These are phyloP conservation scores for Muraenolepis orangiensis DNA, from an alignment of 2,797 vertebrate species.

Conservation along the genomic window DNA sequence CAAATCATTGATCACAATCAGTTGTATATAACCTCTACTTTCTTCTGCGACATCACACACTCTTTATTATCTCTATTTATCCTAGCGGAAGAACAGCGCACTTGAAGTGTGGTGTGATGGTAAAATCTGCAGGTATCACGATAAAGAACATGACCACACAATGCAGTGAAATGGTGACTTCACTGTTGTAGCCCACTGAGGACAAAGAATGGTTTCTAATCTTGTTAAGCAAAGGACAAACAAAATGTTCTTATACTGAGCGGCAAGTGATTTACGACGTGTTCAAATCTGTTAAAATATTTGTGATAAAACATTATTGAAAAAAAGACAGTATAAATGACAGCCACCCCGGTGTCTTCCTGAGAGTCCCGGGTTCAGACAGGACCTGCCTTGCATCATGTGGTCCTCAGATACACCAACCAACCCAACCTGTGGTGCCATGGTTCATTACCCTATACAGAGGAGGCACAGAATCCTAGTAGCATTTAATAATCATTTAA, in stretches of 20 bases:
- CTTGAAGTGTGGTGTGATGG: not conserved
- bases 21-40: not conserved
- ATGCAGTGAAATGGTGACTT: not conserved
- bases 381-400: not conserved
- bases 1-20: not conserved
- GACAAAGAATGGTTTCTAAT: conserved; percentile 3
- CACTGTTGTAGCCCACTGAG: not conserved
- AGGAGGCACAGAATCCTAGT: too few species aligned
- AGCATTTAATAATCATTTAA: too few species aligned
- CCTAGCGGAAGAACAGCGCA: not conserved
- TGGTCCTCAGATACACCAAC: not conserved
- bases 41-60: not conserved
- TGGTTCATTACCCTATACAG: conserved; percentile 1
- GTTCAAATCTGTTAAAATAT: too few species aligned
- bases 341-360: not conserved
- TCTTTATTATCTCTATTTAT: too few species aligned
- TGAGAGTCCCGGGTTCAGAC: not conserved
- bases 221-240: not conserved
- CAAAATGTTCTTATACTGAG: not conserved
- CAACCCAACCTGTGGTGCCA: not conserved
- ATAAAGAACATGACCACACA: not conserved
- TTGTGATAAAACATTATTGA: too few species aligned
- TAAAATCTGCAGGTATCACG: not conserved
- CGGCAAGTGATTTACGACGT: not conserved
- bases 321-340: too few species aligned